Conservation (phyloP, 2,113 vertebrate genomes). For the Papio anubis region DNA sequence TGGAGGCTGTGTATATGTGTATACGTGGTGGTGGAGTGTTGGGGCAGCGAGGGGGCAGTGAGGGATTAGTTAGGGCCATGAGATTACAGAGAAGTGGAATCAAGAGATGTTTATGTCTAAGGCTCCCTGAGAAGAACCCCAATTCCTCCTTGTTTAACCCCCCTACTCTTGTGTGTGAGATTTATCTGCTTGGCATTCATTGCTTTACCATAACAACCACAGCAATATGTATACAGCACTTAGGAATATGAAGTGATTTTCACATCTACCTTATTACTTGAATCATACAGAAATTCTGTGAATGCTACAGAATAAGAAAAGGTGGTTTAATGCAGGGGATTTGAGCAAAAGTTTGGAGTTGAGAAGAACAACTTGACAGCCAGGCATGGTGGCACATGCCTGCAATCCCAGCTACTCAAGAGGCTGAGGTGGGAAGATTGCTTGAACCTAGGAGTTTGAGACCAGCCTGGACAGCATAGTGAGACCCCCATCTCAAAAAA, state of each 20-base stretch:
- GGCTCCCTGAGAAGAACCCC: background rate
- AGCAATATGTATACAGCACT: fast-evolving
- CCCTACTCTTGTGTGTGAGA: background rate
- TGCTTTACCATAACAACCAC: background rate
- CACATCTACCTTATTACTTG: background rate
- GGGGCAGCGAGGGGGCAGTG: background rate
- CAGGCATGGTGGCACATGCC: background rate
- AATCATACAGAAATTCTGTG: background rate
- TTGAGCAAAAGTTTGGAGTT: background rate
- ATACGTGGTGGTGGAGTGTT: background rate
- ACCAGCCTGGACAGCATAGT: background rate
- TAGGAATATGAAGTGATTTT: background rate
- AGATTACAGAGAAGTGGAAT: background rate
- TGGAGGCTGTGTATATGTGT: background rate
- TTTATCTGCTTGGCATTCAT: background rate
- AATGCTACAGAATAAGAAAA: too few species aligned
- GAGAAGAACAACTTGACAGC: background rate
- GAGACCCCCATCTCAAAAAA: background rate
- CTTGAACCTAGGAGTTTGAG: background rate
- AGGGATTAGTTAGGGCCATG: background rate
- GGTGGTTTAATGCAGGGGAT: background rate
- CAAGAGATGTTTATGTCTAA: background rate
- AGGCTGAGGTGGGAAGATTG: background rate
- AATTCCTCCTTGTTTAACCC: background rate
- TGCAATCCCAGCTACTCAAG: background rate